These are phyloP conservation scores for Phenganax marumi DNA, from an alignment of 92 coral and sea anemone genomes.

Conservation along the genomic window DNA sequence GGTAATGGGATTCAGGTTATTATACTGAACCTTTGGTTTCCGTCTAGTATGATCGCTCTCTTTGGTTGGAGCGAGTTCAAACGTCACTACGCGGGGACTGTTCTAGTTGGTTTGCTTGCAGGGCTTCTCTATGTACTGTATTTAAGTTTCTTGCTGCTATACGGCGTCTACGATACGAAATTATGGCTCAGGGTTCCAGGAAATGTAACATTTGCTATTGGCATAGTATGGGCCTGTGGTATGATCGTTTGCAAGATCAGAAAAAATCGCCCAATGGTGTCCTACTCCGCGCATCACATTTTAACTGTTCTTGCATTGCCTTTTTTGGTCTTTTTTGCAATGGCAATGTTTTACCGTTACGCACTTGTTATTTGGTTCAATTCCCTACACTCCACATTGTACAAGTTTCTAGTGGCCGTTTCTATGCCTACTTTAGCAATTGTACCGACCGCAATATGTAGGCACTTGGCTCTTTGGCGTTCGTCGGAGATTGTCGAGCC, in stretches of 20 bases:
- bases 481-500: conserved; percentile 52
- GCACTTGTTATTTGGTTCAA: neutral
- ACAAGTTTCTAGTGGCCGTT: conserved; percentile 59
- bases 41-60: neutral
- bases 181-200: neutral
- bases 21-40: neutral
- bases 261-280: neutral
- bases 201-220: neutral
- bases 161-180: neutral
- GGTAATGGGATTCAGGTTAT: neutral
- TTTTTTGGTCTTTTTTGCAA: neutral
- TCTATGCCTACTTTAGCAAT: conserved; percentile 45
- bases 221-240: neutral
- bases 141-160: neutral
- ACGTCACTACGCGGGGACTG: neutral
- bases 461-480: conserved; percentile 43
- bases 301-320: neutral
- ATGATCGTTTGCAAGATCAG: neutral
- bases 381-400: neutral
- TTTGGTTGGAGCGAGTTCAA: neutral
- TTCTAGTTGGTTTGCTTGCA: neutral
- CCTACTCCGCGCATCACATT: neutral
- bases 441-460: conserved; percentile 14
- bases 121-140: neutral
- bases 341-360: neutral